Base-by-base conservation (phyloP, 2,113 vertebrate genomes). In the Polyodon spathula region DNA sequence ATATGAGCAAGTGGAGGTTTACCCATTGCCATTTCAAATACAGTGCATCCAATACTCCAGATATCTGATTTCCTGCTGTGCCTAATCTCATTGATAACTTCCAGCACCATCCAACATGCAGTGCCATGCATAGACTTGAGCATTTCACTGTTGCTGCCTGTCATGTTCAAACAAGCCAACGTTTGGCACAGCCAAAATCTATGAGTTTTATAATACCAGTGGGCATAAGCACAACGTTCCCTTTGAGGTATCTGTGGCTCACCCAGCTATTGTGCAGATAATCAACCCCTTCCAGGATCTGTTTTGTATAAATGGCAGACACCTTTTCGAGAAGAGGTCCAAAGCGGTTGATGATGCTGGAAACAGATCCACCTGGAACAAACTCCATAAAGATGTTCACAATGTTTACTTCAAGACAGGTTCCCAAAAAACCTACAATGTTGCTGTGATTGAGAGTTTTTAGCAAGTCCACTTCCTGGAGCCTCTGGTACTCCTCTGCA, bases 321-420 rank as follows among this genome's bases (percentile, higher is more conserved):
- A 97, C 88, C 6, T 69, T 82, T 76, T 98, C 95, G 6, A 91
- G 84, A 68, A 97, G 72, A 0, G 94, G 91, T 40, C 95, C 93
- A 54, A 98, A 98, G 43, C 86, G 89, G 67, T 80, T 76, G 62
- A 97, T 81, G 71, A 96, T 74, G 70, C 86, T 97, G 15, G 90
- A 87, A 54, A 97, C 90, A 4, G 94, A 97, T 15, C 95, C 95
- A 7, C 95, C 95, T 0, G 94, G 94, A 66, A 97, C 86, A 66
- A 93, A 97, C 65, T 98, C 95, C 94, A 97, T 97, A 73, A 98
- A 95, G 73, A 97, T 97, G 73, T 85, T 97, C 67, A 95, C 86
- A 56, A 83, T 64, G 40, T 90, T 86, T 40, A 86, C 78, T 66
- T 87, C 64, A 54, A 97, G 79, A 37, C 82, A 84, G 4, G 93